Conservation (phyloP, 2,113 vertebrate genomes). For the Dromaius novaehollandiae region DNA sequence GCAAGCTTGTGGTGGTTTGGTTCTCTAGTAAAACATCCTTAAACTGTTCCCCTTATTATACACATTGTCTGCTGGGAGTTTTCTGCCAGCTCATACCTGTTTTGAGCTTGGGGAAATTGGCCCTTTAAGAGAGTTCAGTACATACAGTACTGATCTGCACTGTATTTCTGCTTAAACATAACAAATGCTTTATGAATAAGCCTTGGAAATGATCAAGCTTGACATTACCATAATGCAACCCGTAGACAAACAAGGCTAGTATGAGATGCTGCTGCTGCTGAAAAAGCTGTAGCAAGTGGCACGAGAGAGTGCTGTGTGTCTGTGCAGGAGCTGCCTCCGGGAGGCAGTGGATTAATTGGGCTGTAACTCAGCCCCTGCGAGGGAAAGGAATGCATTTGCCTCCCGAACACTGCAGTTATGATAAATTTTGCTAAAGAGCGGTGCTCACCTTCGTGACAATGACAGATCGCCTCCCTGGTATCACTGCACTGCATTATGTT, state of each 20-base stretch:
- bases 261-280: background rate
- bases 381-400: background rate
- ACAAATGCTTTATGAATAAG: background rate
- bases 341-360: background rate
- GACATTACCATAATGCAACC: background rate
- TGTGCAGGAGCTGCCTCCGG: background rate
- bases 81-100: background rate
- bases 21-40: background rate
- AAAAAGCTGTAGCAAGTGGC: background rate
- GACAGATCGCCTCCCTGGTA: background rate
- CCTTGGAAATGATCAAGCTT: background rate
- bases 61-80: background rate
- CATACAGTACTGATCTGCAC: background rate
- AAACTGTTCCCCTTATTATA: background rate
- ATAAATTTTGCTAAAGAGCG: background rate
- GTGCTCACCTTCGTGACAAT: background rate
- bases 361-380: background rate
- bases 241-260: background rate
- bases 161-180: background rate
- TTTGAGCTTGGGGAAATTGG: background rate
- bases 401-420: background rate
- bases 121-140: background rate
- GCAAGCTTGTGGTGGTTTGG: background rate
- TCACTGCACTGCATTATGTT: fast-evolving
- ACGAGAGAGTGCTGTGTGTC: background rate